Percentiles rank a stretch among this genome's conserved stretches.
Conservation (phyloP, 2,797 vertebrate species). For the Rhadinocentrus ornatus region DNA sequence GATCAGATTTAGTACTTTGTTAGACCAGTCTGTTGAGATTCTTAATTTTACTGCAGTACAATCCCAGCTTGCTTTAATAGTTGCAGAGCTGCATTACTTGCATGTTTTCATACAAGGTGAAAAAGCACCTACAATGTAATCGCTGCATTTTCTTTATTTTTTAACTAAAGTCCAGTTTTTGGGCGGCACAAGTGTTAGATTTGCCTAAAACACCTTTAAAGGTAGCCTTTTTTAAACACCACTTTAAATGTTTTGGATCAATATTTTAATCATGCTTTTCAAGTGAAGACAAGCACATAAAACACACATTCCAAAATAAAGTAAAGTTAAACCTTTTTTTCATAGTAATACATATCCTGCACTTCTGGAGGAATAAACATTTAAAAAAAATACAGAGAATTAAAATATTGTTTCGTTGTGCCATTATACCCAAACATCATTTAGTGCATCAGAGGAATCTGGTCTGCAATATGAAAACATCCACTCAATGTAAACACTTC, state of each 20-base stretch:
- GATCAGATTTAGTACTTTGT: background rate
- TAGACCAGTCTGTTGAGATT: background rate
- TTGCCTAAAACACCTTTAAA: background rate
- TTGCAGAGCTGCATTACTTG: background rate
- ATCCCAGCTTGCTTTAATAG: background rate
- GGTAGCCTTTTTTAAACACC: too few relatives aligned
- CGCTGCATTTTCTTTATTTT: background rate
- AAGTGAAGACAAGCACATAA: background rate
- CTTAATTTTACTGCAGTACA: background rate
- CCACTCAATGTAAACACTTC: conserved; percentile 44
- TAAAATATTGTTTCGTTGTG: background rate
- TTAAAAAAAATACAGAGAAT: background rate
- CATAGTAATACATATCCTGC: background rate
- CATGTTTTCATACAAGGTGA: background rate
- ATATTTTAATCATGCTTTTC: background rate
- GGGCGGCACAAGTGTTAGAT: background rate
- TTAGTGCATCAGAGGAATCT: conserved; percentile 21
- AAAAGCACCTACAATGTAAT: background rate
- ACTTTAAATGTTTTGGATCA: background rate
- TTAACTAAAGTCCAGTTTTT: background rate
- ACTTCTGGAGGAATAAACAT: background rate
- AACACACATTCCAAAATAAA: too few relatives aligned
- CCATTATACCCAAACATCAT: conserved; percentile 2
- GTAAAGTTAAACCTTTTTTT: background rate
- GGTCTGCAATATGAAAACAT: conserved; percentile 21